Evolutionary conservation across 2,797 vertebrate species (phyloP).

Genomic region (Helicolenus hilgendorfi): DNA sequence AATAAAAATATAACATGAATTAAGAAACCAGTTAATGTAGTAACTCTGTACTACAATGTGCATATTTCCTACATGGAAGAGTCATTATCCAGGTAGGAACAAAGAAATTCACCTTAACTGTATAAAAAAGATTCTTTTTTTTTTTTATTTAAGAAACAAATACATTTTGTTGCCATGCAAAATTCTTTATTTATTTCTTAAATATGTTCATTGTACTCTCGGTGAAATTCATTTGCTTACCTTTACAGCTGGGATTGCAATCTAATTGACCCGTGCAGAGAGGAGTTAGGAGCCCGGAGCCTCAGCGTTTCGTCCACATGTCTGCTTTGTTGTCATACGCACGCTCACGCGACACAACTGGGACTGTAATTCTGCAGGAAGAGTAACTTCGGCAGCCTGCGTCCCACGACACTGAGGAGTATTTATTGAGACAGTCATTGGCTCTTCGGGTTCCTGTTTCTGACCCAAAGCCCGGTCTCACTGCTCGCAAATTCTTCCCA

Average conservation of each 20-base stretch:
- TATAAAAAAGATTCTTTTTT: neutral
- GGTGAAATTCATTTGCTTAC: conserved; percentile 63
- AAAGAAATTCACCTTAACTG: neutral
- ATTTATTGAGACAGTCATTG: conserved; percentile 60
- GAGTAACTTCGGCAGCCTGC: conserved; percentile 38
- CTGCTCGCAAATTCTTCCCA: conserved; percentile 66
- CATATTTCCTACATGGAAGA: neutral
- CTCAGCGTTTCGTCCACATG: conserved; percentile 75
- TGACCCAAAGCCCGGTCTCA: conserved; percentile 57
- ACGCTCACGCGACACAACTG: conserved; percentile 47
- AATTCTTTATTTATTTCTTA: neutral
- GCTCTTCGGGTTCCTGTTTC: conserved; percentile 50
- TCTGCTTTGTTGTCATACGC: conserved; percentile 66
- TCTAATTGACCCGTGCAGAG: conserved; percentile 56
- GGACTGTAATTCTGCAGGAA: conserved; percentile 47
- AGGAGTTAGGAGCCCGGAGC: conserved; percentile 48
- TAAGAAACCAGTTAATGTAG: neutral
- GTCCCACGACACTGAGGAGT: conserved; percentile 42
- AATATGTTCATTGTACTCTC: neutral
- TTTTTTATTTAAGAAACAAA: neutral
- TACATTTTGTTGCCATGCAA: neutral
- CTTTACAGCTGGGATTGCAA: conserved; percentile 54
- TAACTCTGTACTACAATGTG: neutral
- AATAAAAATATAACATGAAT: neutral
- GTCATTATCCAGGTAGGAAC: neutral